Conservation (phyloP, 2,113 vertebrate species). For the Canis aureus region DNA sequence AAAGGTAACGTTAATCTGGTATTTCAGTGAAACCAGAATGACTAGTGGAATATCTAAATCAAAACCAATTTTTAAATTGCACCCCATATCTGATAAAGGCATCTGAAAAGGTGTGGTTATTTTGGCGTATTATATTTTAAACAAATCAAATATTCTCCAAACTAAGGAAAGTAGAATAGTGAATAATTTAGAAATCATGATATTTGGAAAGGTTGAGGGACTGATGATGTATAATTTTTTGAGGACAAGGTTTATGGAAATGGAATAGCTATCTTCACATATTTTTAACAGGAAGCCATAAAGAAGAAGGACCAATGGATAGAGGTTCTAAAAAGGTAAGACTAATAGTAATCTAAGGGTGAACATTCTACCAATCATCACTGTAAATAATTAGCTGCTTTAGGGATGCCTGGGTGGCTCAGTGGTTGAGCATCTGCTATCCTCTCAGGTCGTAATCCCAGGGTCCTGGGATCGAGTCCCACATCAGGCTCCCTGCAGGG, state of each 20-base stretch:
- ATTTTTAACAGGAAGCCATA: constrained; percentile 10
- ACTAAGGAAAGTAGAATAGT: constrained; percentile 12
- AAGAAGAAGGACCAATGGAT: neutral
- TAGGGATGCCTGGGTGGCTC: neutral
- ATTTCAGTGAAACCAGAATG: neutral
- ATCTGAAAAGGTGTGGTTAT: neutral
- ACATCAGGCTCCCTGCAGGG: no score
- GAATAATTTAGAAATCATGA: constrained; percentile 45
- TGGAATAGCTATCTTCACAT: neutral
- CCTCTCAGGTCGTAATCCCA: no score
- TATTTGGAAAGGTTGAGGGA: neutral
- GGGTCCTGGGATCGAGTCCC: no score
- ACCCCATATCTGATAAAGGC: neutral
- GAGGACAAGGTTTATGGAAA: neutral
- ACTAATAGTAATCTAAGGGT: constrained; percentile 25
- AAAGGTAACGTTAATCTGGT: constrained; percentile 21
- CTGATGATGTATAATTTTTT: neutral
- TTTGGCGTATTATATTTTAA: constrained; percentile 19
- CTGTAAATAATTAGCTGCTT: constrained; percentile 2
- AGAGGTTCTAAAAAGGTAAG: constrained; percentile 45
- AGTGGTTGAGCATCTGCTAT: no score
- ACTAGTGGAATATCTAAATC: constrained; percentile 8
- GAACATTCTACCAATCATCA: neutral
- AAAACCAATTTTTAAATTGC: constrained; percentile 28
- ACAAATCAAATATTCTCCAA: neutral